Percentiles rank a stretch among this genome's conserved stretches.
These are phyloP conservation scores for Camponotus fellah DNA, from an alignment of 2,888 invertebrate genomes.

Conservation along the genomic window DNA sequence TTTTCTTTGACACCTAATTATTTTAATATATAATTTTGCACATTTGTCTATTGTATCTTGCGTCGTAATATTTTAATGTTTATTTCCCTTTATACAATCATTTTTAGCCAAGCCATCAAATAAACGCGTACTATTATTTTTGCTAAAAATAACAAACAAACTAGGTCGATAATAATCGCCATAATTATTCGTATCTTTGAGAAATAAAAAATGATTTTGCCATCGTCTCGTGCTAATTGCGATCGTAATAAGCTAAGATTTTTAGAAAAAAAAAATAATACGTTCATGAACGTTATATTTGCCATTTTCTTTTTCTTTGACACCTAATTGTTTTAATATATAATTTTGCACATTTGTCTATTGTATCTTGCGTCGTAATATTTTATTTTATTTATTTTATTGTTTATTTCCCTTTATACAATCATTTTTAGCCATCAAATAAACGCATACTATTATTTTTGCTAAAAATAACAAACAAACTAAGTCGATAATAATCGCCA, in stretches of 20 bases:
- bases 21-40: too few relatives aligned
- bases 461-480: too few relatives aligned
- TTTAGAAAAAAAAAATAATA: neutral
- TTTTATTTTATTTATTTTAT: too few relatives aligned
- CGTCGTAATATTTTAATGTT: neutral
- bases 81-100: neutral
- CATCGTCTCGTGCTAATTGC: slow-evolving; percentile 6
- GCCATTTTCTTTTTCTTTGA: neutral
- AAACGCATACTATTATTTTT: neutral
- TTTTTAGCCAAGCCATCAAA: neutral
- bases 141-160: neutral
- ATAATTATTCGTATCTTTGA: neutral
- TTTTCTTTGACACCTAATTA: neutral
- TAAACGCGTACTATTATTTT: neutral
- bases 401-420: neutral
- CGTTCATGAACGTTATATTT: neutral
- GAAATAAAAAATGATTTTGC: neutral
- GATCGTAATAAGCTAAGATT: neutral
- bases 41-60: neutral
- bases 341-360: neutral
- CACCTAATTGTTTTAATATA: neutral
- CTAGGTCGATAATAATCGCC: too few relatives aligned
- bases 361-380: neutral
- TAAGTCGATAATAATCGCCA: too few relatives aligned
- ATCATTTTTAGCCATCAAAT: slow-evolving; percentile 3